Evolutionary conservation across 2,113 vertebrate species (phyloP), one percentile per base, ranked within the genome.

Genomic region (Ranitomeya variabilis): DNA sequence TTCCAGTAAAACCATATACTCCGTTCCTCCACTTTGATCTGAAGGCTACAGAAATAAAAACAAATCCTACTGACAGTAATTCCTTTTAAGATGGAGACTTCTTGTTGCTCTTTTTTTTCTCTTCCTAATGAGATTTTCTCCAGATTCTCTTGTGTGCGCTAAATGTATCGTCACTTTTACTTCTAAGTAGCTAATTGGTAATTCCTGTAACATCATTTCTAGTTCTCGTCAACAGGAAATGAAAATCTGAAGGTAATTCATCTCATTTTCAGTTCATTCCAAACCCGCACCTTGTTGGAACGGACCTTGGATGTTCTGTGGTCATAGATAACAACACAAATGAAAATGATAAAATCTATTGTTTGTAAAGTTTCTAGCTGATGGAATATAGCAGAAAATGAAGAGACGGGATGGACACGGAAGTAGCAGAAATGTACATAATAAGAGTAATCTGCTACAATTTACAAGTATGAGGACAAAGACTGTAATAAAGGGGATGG

Each of bases 221-320:
- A 37, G 18, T 76, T 60, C 69, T 86, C 23, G 71, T 86, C 84
- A 60, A 86, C 84, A 86, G 69, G 71, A 86, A 86, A 76, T 74
- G 84, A 86, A 86, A 76, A 84, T 84, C 37, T 54, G 64, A 55
- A 69, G 82, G 31, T 67, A 71, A 84, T 84, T 84, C 55, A 64
- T 84, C 82, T 83, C 59, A 3, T 23, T 69, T 69, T 51, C 62
- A 54, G 21, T 83, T 21, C 66, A 66, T 84, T 69, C 31, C 18
- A 4, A 18, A 11, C 57, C 55, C 0, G 15, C 55, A 31, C 55
- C 7, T 76, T 80, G 54, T 55, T 57, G 54, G 11, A 80, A 80
- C 18, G 78, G 78, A 26, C 54, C 78, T 80, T 3, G 1, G 79
- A 81, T 37, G n/a, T 13, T 31, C 21, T 23, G 82, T 31, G 62